Conservation (phyloP, 2,113 vertebrate genomes). For the Callithrix jacchus region DNA sequence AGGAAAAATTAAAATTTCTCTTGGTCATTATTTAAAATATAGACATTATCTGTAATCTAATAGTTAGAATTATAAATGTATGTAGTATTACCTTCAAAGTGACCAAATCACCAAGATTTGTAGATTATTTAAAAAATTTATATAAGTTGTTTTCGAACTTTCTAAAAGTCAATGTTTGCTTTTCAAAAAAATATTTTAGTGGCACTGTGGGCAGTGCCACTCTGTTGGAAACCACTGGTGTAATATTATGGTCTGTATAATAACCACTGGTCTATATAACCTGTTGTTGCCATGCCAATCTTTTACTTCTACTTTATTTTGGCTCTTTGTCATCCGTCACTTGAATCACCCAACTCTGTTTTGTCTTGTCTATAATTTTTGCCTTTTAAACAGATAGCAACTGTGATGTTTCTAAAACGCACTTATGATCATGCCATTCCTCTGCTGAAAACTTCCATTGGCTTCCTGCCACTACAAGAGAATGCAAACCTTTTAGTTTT, state of each 20-base stretch:
- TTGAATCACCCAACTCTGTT: background rate
- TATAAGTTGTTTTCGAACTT: background rate
- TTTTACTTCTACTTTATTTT: background rate
- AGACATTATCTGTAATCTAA: background rate
- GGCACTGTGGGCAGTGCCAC: background rate
- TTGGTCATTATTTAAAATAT: background rate
- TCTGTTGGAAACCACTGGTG: background rate
- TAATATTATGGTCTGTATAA: background rate
- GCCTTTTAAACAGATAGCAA: background rate
- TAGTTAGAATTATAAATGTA: conserved; percentile 12
- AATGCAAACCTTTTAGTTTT: background rate
- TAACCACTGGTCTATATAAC: background rate
- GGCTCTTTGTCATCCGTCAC: background rate
- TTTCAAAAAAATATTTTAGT: conserved; percentile 27
- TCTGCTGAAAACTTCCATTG: background rate
- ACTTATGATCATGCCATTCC: background rate
- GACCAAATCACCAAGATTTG: background rate
- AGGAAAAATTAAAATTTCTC: background rate
- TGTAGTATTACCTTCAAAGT: background rate
- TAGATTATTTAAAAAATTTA: background rate
- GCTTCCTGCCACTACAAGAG: background rate
- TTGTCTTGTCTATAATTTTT: background rate
- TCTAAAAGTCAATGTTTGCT: background rate
- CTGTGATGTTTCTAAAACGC: background rate
- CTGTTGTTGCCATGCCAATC: background rate